Evolutionary conservation across 1,140 invertebrate species (phyloP).

Genomic region (Papilio aristodemus): DNA sequence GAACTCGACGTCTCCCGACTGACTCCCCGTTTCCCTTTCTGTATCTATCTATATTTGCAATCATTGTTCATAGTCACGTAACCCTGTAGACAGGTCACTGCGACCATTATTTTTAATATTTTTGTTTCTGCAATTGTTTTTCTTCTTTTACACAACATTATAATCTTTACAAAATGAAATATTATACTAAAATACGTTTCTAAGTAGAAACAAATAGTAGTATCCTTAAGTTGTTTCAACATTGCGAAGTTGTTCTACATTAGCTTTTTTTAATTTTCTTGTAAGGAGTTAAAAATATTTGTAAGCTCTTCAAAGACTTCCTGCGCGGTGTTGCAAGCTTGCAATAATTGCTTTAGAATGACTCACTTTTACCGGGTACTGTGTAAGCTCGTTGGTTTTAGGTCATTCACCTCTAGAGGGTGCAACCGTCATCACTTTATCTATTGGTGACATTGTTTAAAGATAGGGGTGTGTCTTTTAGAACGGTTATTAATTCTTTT

Average conservation of each 20-base stretch:
- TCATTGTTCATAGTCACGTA: not conserved
- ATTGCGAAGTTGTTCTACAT: too few relatives aligned
- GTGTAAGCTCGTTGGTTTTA: conserved; percentile 48
- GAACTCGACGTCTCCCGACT: not conserved
- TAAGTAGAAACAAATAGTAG: too few relatives aligned
- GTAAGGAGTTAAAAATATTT: conserved; percentile 38
- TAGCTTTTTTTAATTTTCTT: conserved; percentile 24
- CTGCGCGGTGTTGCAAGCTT: conserved; percentile 43
- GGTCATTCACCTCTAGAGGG: conserved; percentile 50
- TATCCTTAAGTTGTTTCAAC: too few relatives aligned
- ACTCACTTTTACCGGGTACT: conserved; percentile 48
- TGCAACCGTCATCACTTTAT: conserved; percentile 37
- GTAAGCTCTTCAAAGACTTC: conserved; percentile 37
- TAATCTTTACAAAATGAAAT: too few relatives aligned
- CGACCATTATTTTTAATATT: too few relatives aligned
- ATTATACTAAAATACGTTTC: too few relatives aligned
- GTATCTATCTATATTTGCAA: not conserved
- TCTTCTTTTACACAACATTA: too few relatives aligned
- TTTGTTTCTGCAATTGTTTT: too few relatives aligned
- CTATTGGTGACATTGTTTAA: conserved; percentile 26
- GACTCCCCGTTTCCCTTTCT: not conserved
- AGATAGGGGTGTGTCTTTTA: conserved; percentile 18
- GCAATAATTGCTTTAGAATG: conserved; percentile 51
- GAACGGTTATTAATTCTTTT: not conserved
- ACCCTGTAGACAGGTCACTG: too few relatives aligned